phyloP scores from a whole-genome alignment of 1,140 invertebrate genomes.

The Nasonia longicornis region DNA sequence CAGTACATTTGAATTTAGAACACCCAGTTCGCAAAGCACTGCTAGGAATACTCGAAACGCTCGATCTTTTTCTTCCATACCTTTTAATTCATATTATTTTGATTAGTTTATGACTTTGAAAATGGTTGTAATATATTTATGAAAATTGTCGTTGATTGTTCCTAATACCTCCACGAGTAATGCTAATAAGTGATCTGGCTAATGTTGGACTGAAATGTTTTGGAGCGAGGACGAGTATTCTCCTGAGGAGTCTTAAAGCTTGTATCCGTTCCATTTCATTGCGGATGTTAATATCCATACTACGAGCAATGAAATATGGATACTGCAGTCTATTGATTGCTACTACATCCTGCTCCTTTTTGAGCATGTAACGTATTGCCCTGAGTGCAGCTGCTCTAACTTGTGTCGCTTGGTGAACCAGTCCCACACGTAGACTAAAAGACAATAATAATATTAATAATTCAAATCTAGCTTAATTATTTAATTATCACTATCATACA shows the following conservation, averaged over 20 bases:
- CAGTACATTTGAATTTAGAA: conserved; percentile 84
- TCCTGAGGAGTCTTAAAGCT: conserved; percentile 85
- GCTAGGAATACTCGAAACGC: conserved; percentile 85
- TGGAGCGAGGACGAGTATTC: conserved; percentile 77
- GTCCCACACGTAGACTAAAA: conserved; percentile 84
- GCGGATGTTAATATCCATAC: conserved; percentile 84
- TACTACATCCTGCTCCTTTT: conserved; percentile 81
- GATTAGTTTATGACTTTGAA: background rate
- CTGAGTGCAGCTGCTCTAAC: conserved; percentile 89
- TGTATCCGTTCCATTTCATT: conserved; percentile 93
- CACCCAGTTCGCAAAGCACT: conserved; percentile 87
- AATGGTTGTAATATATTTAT: background rate
- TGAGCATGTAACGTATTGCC: conserved; percentile 86
- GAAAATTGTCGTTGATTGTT: background rate
- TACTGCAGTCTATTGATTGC: conserved; percentile 84
- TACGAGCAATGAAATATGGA: conserved; percentile 84
- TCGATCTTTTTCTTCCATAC: conserved; percentile 81
- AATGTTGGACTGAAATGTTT: conserved; percentile 75
- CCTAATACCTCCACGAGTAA: conserved; percentile 78
- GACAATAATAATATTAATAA: conserved; percentile 37
- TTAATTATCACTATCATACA: background rate
- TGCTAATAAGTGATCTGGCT: conserved; percentile 81
- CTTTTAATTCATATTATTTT: conserved; percentile 70
- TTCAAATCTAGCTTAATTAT: background rate
- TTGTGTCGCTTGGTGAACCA: conserved; percentile 88